A percentile compares a stretch with the other conserved stretches of the same genome.
Conservation (phyloP, 1,140 invertebrate species). For the Aphelinus atriplicis region DNA sequence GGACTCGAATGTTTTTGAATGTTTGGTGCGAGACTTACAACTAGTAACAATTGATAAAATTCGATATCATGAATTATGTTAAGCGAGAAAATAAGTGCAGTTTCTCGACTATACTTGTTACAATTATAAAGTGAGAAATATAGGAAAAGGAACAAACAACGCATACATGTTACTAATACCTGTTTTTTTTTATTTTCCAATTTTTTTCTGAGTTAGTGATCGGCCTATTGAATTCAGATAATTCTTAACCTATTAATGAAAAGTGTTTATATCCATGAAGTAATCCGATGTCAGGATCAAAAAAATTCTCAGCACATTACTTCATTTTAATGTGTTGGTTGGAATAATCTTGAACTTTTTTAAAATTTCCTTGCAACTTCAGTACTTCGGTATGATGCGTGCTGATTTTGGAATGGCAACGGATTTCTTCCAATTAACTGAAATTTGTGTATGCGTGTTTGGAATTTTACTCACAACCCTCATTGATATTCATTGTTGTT, state of each 20-base stretch:
- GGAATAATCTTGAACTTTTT: too few relatives aligned
- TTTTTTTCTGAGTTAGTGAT: conserved; percentile 3
- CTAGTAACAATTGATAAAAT: too few relatives aligned
- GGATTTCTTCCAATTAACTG: not conserved
- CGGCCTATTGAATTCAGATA: conserved; percentile 1
- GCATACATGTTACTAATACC: conserved; percentile 26
- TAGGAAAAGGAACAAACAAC: conserved; percentile 16
- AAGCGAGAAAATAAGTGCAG: not conserved
- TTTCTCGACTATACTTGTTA: conserved; percentile 27
- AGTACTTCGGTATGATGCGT: too few relatives aligned
- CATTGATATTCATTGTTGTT: conserved; percentile 14
- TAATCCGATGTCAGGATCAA: conserved; percentile 8
- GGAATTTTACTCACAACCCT: conserved; percentile 14
- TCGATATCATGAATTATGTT: too few relatives aligned
- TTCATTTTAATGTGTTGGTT: too few relatives aligned
- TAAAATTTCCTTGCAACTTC: too few relatives aligned
- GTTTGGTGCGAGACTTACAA: too few relatives aligned
- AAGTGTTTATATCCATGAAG: not conserved
- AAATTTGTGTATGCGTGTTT: conserved; percentile 22
- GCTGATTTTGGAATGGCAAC: too few relatives aligned
- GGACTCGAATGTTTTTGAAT: too few relatives aligned
- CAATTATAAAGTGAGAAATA: conserved; percentile 29
- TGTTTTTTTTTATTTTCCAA: conserved; percentile 17
- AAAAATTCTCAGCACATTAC: not conserved
- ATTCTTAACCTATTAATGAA: conserved; percentile 12